Conservation (phyloP, 2,113 vertebrate genomes). For the Phyllopteryx taeniolatus region DNA sequence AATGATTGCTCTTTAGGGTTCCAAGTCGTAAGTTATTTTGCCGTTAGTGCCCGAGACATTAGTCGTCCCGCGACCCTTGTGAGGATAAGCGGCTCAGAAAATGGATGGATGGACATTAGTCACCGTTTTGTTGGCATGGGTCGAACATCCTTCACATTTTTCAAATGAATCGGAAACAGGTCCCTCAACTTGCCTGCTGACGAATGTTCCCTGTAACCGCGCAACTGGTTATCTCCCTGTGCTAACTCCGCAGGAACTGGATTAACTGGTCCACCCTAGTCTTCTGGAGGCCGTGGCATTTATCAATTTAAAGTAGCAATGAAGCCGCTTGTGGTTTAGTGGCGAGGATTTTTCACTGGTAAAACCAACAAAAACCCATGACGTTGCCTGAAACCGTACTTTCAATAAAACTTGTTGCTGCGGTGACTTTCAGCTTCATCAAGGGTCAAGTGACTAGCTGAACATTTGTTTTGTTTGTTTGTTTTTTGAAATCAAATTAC, state of each 20-base stretch:
- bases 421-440: too few species aligned
- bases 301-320: background rate
- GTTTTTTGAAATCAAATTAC: too few species aligned
- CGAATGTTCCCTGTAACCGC: background rate
- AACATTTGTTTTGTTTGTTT: too few species aligned
- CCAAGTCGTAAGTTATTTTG: background rate
- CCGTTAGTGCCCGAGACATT: background rate
- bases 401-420: too few species aligned
- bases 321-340: background rate
- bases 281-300: background rate
- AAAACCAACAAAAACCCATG: background rate
- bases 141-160: background rate
- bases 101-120: background rate
- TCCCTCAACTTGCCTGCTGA: background rate
- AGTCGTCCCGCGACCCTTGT: too few species aligned
- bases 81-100: too few species aligned
- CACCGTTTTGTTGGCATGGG: background rate
- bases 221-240: conserved; percentile 9
- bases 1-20: background rate
- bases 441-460: too few species aligned
- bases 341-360: background rate
- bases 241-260: conserved; percentile 13
- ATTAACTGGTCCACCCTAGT: conserved; percentile 22
- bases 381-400: background rate
- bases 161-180: conserved; percentile 9